Evolutionary conservation across 2,797 vertebrate genomes (phyloP), one percentile per base, ranked within the genome.

Genomic region (Notolepis coatsorum): DNA sequence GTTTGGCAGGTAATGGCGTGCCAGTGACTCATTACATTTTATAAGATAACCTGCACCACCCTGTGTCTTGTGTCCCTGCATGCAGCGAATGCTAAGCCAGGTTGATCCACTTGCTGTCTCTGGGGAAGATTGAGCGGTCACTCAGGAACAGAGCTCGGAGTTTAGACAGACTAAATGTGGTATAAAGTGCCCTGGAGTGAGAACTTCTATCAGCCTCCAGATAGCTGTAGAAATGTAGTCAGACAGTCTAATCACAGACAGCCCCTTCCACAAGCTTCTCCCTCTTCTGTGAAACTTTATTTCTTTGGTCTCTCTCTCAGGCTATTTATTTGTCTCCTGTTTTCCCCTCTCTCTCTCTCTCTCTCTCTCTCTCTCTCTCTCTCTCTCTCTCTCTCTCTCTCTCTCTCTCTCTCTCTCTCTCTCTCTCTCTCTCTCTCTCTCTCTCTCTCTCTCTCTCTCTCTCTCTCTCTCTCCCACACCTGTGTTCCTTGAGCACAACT

Each of bases 181-280:
- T 33, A 58, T 75, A 55, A 65, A 80, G 75, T 67, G 77, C 79
- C 65, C 64, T 78, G 39, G 68, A 84, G 81, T 76, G 62, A 51
- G 59, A 33, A 20, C 64, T 72, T 75, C 70, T n/a, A n/a, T 84
- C 76, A 54, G 59, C 60, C 67, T 68, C 64, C 61, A 51, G 76
- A 81, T 86, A 62, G 70, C 68, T 54, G 58, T 55, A 65, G 68
- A 82, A 81, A 86, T 84, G 64, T 73, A 79, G 81, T 66, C 73
- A 77, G 79, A 85, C 82, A 81, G 71, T 68, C 77, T 81, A 85
- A 86, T 84, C 77, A 81, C 54, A 69, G 49, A 80, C 39, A 46
- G 59, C 55, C 61, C 73, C 58, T 50, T 58, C 66, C 43, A 37
- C 30, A 80, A 61, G 71, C 75, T 75, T 71, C 57, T 73, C 67